Percentiles rank a stretch among this genome's conserved stretches.
phyloP scores from a whole-genome alignment of 1,140 invertebrate species.

The Drosophila aff. region DNA sequence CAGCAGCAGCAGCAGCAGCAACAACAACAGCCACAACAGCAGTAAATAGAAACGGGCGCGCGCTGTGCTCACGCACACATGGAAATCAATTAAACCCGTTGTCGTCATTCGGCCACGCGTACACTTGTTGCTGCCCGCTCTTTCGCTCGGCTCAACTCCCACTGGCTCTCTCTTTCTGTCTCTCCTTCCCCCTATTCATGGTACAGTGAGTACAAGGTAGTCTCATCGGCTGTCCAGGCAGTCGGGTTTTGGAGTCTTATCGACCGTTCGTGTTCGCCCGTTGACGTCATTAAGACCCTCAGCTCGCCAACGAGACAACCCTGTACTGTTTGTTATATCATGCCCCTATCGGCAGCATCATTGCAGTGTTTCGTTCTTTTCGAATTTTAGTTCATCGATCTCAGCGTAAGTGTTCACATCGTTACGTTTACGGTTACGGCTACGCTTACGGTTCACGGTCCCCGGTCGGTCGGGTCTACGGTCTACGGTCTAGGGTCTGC shows the following conservation, averaged over 20 bases:
- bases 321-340: constrained; percentile 1
- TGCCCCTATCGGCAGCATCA: constrained; percentile 17
- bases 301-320: background rate
- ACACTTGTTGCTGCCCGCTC: constrained; percentile 68
- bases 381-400: constrained; percentile 73
- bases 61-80: constrained; percentile 65
- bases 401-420: constrained; percentile 79
- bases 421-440: constrained; percentile 13
- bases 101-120: constrained; percentile 77
- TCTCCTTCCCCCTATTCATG: constrained; percentile 1
- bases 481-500: background rate
- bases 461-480: constrained; percentile 6
- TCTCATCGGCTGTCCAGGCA: background rate
- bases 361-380: constrained; percentile 26
- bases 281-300: constrained; percentile 10
- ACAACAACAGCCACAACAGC: constrained; percentile 20
- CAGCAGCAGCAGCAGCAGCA: constrained; percentile 7
- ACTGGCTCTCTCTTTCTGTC: constrained; percentile 14
- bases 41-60: constrained; percentile 42
- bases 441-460: constrained; percentile 17
- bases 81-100: constrained; percentile 79
- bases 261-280: background rate
- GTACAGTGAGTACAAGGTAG: background rate
- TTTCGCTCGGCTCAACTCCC: constrained; percentile 5
- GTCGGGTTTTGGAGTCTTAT: background rate